These are phyloP conservation scores for Nomia melanderi DNA, from an alignment of 1,140 invertebrate genomes.

Conservation along the genomic window DNA sequence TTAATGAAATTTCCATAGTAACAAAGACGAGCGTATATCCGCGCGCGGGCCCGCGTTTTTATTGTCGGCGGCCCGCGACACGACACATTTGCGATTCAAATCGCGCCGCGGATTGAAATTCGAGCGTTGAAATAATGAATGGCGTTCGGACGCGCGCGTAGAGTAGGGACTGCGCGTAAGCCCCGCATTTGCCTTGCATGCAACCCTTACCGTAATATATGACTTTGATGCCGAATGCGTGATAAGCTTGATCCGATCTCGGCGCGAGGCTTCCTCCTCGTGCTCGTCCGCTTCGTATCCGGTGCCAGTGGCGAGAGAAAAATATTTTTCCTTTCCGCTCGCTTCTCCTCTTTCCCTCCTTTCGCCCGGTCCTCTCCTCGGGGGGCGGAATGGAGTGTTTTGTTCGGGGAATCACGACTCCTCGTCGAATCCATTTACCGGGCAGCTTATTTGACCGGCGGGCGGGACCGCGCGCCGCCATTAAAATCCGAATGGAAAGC, in stretches of 20 bases:
- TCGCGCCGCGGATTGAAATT: neutral
- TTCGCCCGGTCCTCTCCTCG: too few relatives aligned
- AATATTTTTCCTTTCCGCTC: too few relatives aligned
- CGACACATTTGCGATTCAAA: conserved; percentile 10
- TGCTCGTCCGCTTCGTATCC: too few relatives aligned
- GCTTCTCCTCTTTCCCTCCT: too few relatives aligned
- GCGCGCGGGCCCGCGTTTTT: neutral
- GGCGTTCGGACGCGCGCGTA: neutral
- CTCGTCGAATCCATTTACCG: conserved; percentile 6
- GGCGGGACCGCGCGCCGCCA: neutral
- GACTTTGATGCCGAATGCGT: neutral
- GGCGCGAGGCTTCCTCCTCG: neutral
- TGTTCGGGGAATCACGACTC: neutral
- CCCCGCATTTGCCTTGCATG: neutral
- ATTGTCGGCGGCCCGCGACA: neutral
- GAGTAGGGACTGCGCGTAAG: neutral
- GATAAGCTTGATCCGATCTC: neutral
- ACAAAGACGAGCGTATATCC: neutral
- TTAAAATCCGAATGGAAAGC: conserved; percentile 40
- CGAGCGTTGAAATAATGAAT: neutral
- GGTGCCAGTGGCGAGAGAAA: too few relatives aligned
- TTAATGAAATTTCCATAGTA: neutral
- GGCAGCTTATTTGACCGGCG: conserved; percentile 12
- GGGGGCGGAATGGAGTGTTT: neutral
- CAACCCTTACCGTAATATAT: neutral